phyloP scores from a whole-genome alignment of 2,888 invertebrate genomes.

The Athetis lepigone region DNA sequence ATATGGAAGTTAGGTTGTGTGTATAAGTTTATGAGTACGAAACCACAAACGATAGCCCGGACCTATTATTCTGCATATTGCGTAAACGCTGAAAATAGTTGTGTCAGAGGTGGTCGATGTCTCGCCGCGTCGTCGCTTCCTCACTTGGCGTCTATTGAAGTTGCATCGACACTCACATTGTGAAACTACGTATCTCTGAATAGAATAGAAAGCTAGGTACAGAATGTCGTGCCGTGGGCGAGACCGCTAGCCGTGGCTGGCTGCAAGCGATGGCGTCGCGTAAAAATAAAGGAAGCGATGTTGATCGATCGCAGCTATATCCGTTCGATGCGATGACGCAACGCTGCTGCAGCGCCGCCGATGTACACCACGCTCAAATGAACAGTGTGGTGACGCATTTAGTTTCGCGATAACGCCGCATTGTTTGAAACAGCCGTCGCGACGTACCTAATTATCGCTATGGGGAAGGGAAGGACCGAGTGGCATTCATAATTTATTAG shows the following conservation, averaged over 20 bases:
- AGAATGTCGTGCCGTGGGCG: slow-evolving; percentile 65
- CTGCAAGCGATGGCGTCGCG: slow-evolving; percentile 62
- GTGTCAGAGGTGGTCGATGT: slow-evolving; percentile 49
- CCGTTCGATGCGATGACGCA: slow-evolving; percentile 79
- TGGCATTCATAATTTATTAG: slow-evolving; percentile 25
- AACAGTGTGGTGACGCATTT: slow-evolving; percentile 64
- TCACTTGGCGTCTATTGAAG: slow-evolving; percentile 46
- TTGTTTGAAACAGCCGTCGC: slow-evolving; percentile 56
- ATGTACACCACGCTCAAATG: slow-evolving; percentile 59
- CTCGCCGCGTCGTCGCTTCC: slow-evolving; percentile 37
- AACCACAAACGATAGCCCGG: slow-evolving; percentile 25
- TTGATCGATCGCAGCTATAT: slow-evolving; percentile 83
- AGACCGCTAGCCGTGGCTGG: slow-evolving; percentile 55
- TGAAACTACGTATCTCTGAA: slow-evolving; percentile 60
- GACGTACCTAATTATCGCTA: slow-evolving; percentile 42
- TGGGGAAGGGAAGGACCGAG: slow-evolving; percentile 33
- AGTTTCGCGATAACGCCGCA: slow-evolving; percentile 59
- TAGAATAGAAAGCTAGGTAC: slow-evolving; percentile 67
- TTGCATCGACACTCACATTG: slow-evolving; percentile 59
- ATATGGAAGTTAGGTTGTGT: slow-evolving; percentile 1
- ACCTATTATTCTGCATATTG: slow-evolving; percentile 43
- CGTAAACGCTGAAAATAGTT: slow-evolving; percentile 62
- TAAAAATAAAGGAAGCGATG: slow-evolving; percentile 78
- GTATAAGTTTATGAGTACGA: slow-evolving; percentile 21
- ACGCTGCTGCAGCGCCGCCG: slow-evolving; percentile 59